Evolutionary conservation across 2,797 vertebrate species (phyloP), one percentile per base, ranked within the genome.

Genomic region (Crocidura indochinensis): DNA sequence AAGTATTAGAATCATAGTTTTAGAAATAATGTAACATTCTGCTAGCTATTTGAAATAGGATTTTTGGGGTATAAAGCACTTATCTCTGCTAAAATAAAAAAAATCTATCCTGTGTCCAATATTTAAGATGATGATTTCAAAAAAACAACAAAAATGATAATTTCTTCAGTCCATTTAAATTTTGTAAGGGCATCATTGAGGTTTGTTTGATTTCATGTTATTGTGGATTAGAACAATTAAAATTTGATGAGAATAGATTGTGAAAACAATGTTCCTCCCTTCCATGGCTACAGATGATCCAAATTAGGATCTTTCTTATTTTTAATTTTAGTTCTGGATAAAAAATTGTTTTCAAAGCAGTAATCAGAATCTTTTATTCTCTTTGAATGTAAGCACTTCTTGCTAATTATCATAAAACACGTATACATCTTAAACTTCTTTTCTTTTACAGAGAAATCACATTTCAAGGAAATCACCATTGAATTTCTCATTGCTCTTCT

Each of bases 311-410:
- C 51, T 89, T 94, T 95, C 81, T 94, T 93, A 87, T 87, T 85
- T 95, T 93, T 68, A 89, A n/a, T 91, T 94, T 93, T 85, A 71
- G 38, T 79, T 95, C 85, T 69, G 71, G 83, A 80, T 68, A 4
- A 44, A 82, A 81, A 91, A 91, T 78, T 93, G 85, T 87, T 96
- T 94, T 92, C 87, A 90, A 94, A 91, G 94, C 49, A 80, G 85
- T 93, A 95, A 96, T 96, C 96, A 96, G 94, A 90, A 95, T 93
- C 91, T 94, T 94, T 96, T 95, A 95, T 95, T 92, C 91, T 88
- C 49, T 51, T 26, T 85, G 92, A 95, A 94, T 94, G 69, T 93
- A 93, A 94, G 12, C 29, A 84, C 51, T 95, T 94, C 86, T 20
- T 73, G 87, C 68, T 96, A 93, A 95, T 96, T 94, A 92, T 65